Base-by-base conservation (phyloP, 2,797 vertebrate genomes). In the Falco rusticolus region DNA sequence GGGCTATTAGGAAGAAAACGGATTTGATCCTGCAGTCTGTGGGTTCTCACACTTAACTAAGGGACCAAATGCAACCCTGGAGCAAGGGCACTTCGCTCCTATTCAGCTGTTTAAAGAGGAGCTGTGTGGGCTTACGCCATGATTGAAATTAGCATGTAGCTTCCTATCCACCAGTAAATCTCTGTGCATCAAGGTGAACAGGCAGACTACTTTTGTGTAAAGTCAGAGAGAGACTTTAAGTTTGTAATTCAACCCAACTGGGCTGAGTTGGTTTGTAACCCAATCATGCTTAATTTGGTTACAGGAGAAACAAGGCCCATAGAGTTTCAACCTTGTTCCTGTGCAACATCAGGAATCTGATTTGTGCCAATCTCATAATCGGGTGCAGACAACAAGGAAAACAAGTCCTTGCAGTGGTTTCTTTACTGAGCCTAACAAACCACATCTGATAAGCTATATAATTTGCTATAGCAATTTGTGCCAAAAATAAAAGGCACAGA, bases 381-480 rank as follows among this genome's bases (percentile, higher is more conserved):
- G 94, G 93, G 94, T 97, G 90, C 93, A 97, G 97, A 93, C 96
- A 98, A 97, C 93, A 98, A 97, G 97, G 96, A 98, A 94, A 97
- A 97, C 96, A 97, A 98, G 94, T 96, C 96, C 96, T 96, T 97
- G 95, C 95, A 90, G 96, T 97, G 97, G 97, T 98, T 97, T 97
- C 94, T 97, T 96, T 78, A 97, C 96, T 87, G 93, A 97, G 96
- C 93, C 97, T 96, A 95, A 97, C 97, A 98, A 98, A 96, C 97
- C 98, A 98, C 98, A 98, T 98, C 97, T 98, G 98, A 98, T 98
- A 98, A 98, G 97, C 97, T 97, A 96, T 98, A 96, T 98, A 98
- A 98, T 98, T 98, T 98, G 97, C 97, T 97, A 75, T 95, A 97
- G 97, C 96, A 97, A 97, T 97, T 97, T 97, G 97, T 98, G 97